phyloP scores from a whole-genome alignment of 2,797 vertebrate species.

The Thaleichthys pacificus region DNA sequence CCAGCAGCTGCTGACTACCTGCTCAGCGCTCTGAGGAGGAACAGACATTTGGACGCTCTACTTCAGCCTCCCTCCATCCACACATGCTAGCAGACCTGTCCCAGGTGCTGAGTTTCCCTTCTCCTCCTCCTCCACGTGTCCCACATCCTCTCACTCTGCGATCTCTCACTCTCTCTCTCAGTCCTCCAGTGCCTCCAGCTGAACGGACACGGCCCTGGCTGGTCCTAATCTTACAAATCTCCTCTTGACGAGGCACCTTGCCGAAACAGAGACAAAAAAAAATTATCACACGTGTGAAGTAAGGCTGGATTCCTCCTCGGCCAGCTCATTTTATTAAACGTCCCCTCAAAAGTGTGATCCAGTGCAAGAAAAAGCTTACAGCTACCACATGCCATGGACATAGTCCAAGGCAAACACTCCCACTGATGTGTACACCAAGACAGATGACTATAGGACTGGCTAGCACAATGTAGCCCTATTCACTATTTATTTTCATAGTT shows the following conservation, averaged over 20 bases:
- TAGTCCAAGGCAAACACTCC: constrained; percentile 89
- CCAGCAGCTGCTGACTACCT: constrained; percentile 30
- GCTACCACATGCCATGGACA: constrained; percentile 90
- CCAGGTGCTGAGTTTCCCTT: constrained; percentile 57
- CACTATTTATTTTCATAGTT: constrained; percentile 91
- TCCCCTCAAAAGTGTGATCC: constrained; percentile 75
- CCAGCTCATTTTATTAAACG: constrained; percentile 77
- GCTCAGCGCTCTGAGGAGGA: constrained; percentile 42
- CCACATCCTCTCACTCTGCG: constrained; percentile 61
- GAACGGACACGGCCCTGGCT: constrained; percentile 24
- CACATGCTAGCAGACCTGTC: constrained; percentile 61
- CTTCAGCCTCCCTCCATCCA: constrained; percentile 52
- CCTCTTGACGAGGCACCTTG: constrained; percentile 35
- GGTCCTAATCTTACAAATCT: constrained; percentile 42
- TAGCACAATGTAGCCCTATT: constrained; percentile 82
- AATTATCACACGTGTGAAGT: constrained; percentile 61
- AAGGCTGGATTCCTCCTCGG: constrained; percentile 50
- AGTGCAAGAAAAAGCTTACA: constrained; percentile 65
- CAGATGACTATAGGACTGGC: constrained; percentile 79
- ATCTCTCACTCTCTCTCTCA: constrained; percentile 31
- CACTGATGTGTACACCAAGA: constrained; percentile 83
- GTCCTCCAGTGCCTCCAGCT: constrained; percentile 42
- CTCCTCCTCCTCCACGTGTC: constrained; percentile 60
- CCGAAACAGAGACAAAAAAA: constrained; percentile 20
- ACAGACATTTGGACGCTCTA: constrained; percentile 43